These are phyloP conservation scores for Apaloderma vittatum DNA, from an alignment of 2,113 vertebrate genomes.

Conservation along the genomic window DNA sequence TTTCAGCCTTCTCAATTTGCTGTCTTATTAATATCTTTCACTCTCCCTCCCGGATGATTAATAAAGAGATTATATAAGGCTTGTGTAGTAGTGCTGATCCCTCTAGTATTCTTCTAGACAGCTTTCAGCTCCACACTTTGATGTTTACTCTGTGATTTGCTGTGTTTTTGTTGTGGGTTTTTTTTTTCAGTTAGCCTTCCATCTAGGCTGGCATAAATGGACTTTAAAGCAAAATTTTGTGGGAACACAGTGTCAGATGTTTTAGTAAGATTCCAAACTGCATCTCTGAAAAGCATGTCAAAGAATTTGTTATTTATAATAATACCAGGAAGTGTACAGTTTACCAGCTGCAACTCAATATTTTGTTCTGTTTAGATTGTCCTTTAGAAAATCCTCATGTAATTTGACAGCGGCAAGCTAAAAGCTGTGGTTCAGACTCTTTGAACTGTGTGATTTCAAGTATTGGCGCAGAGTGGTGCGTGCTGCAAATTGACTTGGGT, in stretches of 20 bases:
- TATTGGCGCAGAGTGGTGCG: neutral
- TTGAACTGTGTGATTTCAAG: neutral
- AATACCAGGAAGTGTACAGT: neutral
- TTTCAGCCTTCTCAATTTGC: conserved; percentile 12
- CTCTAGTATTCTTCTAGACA: neutral
- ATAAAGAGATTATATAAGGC: conserved; percentile 45
- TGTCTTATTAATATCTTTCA: neutral
- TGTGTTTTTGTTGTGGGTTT: neutral
- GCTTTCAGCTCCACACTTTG: conserved; percentile 16
- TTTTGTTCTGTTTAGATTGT: neutral
- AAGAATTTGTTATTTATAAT: neutral
- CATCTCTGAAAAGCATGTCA: neutral
- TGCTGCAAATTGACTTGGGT: neutral
- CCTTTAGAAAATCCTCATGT: neutral
- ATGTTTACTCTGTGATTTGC: conserved; percentile 6
- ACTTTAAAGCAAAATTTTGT: neutral
- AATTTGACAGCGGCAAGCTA: neutral
- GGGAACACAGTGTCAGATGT: neutral
- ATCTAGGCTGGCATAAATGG: neutral
- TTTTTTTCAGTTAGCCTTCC: neutral
- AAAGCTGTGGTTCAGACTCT: neutral
- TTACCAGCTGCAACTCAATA: neutral
- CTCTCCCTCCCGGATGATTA: conserved; percentile 35
- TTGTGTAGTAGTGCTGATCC: neutral
- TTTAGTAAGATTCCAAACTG: neutral